Percentiles rank a stretch among this genome's conserved stretches.
phyloP scores from a whole-genome alignment of 37 sponge, comb jelly and placozoan species.

The Agelas oroides region DNA sequence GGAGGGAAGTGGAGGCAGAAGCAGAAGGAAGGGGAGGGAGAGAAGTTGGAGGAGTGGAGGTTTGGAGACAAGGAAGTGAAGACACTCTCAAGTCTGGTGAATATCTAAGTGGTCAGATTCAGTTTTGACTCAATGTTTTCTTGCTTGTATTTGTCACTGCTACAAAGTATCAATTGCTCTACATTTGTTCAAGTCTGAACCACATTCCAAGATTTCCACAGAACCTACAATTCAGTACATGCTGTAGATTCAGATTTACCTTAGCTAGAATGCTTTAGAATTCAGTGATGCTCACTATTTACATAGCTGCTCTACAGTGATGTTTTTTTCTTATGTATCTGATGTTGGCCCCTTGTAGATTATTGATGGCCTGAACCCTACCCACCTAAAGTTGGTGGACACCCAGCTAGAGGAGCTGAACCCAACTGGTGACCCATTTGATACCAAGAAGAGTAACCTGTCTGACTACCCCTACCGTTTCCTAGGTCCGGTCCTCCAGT shows the following conservation, averaged over 20 bases:
- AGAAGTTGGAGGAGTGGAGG: neutral
- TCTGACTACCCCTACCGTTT: conserved; percentile 23
- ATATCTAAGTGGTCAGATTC: too few relatives aligned
- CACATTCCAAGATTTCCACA: too few relatives aligned
- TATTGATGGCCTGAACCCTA: neutral
- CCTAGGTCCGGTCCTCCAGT: conserved; percentile 38
- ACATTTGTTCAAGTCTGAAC: too few relatives aligned
- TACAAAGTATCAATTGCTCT: too few relatives aligned
- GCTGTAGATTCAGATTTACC: too few relatives aligned
- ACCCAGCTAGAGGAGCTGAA: conserved; percentile 30
- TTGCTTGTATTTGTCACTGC: too few relatives aligned
- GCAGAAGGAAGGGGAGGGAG: neutral
- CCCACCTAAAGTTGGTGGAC: neutral
- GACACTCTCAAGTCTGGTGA: conserved; percentile 10
- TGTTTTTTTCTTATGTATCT: too few relatives aligned
- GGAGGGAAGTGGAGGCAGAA: neutral
- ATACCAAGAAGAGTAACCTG: neutral
- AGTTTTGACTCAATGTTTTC: too few relatives aligned
- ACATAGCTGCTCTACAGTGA: too few relatives aligned
- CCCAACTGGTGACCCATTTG: neutral
- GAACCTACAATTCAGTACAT: too few relatives aligned
- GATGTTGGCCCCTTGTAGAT: conserved; percentile 2
- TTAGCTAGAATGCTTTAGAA: too few relatives aligned
- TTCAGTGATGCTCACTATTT: too few relatives aligned
- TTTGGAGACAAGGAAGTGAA: neutral